phyloP scores from a whole-genome alignment of 1,140 invertebrate species.

The Argopecten irradians region DNA sequence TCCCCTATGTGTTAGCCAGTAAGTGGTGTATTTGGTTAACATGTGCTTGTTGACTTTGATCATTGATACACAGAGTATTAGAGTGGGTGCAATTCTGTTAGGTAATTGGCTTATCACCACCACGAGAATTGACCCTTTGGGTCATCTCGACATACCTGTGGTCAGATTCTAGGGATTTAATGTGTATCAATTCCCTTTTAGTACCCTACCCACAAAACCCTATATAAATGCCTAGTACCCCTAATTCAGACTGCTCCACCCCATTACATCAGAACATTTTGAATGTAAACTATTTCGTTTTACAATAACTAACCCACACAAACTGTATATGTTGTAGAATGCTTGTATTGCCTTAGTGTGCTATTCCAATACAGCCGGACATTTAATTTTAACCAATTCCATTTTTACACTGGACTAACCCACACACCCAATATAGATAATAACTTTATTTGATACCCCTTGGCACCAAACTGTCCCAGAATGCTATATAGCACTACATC shows the following conservation, averaged over 20 bases:
- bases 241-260: too few relatives aligned
- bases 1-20: background rate
- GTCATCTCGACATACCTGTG: background rate
- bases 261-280: too few relatives aligned
- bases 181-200: background rate
- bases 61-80: background rate
- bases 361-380: too few relatives aligned
- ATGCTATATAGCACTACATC: background rate
- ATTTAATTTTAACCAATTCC: background rate
- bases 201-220: background rate
- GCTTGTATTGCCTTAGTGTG: too few relatives aligned
- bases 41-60: background rate
- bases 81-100: background rate
- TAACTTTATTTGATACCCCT: too few relatives aligned
- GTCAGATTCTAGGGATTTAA: slow-evolving; percentile 1
- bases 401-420: background rate
- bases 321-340: too few relatives aligned
- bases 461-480: background rate
- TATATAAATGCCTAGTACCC: too few relatives aligned
- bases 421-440: background rate
- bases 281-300: too few relatives aligned
- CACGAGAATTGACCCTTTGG: background rate
- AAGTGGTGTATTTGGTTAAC: background rate
- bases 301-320: too few relatives aligned
- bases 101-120: background rate